Base-by-base conservation (phyloP, 2,797 vertebrate genomes). In the Tragopan temminckii region DNA sequence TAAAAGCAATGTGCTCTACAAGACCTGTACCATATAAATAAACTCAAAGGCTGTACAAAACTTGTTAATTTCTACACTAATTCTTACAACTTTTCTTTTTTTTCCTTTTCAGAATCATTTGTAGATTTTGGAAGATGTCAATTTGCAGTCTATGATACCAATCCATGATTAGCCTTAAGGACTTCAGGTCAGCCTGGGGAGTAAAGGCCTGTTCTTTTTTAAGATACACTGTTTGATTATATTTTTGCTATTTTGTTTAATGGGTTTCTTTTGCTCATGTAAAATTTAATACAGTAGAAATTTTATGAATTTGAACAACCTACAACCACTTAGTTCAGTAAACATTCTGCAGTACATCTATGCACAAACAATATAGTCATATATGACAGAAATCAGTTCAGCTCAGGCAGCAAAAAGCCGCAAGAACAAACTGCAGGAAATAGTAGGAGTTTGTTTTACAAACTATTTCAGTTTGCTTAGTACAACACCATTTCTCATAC, bases 1-100 rank as follows among this genome's bases (percentile, higher is more conserved):
- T 78, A 62, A 43, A 88, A 72, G n/a, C 29, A 45, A 5, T 14
- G 79, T 31, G 52, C 33, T 74, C 48, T 33, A 36, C 66, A 17
- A 40, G 25, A 21, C 43, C 14, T n/a, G 5, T 11, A 31, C 29
- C 8, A n/a, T 75, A 33, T 42, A 82, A 78, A 66, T 67, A 66
- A 77, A 27, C 13, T 79, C 23, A 13, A 57, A 77, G n/a, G 20
- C 17, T 62, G 10, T 33, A 53, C 29, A 46, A 80, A 80, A 33
- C 9, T 0, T 0, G 53, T 36, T 33, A 31, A 59, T 27, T 64
- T 27, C 10, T 67, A 46, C 0, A 12, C 7, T 40, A 1, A 48
- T 20, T 67, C 59, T 45, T 53, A 7, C 2, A 66, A 50, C 36
- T 3, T 13, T 24, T n/a, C 5, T 4, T 7, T 9, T 8, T 23